phyloP scores from a whole-genome alignment of 2,797 vertebrate genomes.

The Phoeniculus purpureus region DNA sequence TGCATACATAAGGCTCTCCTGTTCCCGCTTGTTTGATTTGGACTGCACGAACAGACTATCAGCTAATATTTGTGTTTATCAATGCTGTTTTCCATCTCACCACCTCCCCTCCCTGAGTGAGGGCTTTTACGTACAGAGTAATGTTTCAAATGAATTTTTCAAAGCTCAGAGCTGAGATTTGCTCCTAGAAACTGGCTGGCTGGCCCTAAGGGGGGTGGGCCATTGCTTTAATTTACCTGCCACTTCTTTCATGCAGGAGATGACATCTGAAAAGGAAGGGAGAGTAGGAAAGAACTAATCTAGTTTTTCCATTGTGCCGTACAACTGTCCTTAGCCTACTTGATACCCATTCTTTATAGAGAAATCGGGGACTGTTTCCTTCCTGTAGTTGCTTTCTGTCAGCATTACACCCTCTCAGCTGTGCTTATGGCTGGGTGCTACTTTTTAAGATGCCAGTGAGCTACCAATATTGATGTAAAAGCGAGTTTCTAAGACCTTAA shows the following conservation, averaged over 20 bases:
- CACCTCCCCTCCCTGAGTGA: not conserved
- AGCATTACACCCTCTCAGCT: not conserved
- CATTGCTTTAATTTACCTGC: not conserved
- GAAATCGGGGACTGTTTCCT: not conserved
- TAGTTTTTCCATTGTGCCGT: not conserved
- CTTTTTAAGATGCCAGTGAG: not conserved
- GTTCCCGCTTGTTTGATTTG: slow-evolving; percentile 37
- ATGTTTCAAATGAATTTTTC: not conserved
- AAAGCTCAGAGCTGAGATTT: not conserved
- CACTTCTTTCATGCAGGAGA: not conserved
- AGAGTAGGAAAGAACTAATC: too few relatives aligned
- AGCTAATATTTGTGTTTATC: not conserved
- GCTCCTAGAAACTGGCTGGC: not conserved
- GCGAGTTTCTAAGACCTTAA: not conserved
- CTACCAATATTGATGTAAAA: not conserved
- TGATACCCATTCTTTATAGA: not conserved
- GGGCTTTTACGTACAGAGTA: not conserved
- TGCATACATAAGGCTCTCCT: not conserved
- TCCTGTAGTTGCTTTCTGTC: not conserved
- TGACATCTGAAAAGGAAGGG: not conserved
- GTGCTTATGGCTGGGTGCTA: not conserved
- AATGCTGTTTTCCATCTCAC: not conserved
- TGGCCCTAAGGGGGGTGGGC: not conserved
- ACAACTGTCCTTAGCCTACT: not conserved
- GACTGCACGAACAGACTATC: not conserved